Evolutionary conservation across 2,888 invertebrate genomes (phyloP), one percentile per base, ranked within the genome.

Genomic region (Orthonevra nobilis): DNA sequence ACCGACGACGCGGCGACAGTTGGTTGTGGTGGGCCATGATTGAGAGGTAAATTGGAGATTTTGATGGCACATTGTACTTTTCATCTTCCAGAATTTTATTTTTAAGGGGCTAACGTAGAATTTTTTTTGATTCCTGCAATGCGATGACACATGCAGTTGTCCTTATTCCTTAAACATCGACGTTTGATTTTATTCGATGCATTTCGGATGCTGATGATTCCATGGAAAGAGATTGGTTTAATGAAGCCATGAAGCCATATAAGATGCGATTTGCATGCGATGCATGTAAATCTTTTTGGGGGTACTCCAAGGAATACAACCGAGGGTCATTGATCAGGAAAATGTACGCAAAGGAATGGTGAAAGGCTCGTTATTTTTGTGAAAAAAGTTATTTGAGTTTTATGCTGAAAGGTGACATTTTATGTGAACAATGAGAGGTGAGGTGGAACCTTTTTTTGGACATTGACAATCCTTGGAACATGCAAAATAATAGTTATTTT

Each of bases 171-270:
- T n/a, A n/a, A n/a, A n/a, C 42, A 5, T 54, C 19, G 30, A 58
- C 40, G 54, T 63, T 9, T 54, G 40, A 56, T 36, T 7, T 48
- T 15, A 28, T 48, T 48, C 14, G 58, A 36, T 14, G 50, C 30
- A 50, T 12, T 30, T 23, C 6, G 12, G 32, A 52, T 32, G 23
- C 48, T 46, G 70, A 52, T 42, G 60, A 56, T 73, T 73, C 68
- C 79, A 50, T 79, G 72, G 61, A 68, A 73, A 79, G 20, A 38
- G 56, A 60, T 79, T 66, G 50, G 54, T 61, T 72, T 79, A 73
- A 79, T 79, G 79, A 79, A 79, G 73, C 79, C 79, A 79, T 79
- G 79, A 79, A 79, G 73, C 79, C 79, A 56, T 73, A 73, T 42
- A 56, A 61, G 68, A 38, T 50, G 54, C 66, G 68, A 73, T 79